These are phyloP conservation scores for Aphidius gifuensis DNA, from an alignment of 1,140 invertebrate species.

Conservation along the genomic window DNA sequence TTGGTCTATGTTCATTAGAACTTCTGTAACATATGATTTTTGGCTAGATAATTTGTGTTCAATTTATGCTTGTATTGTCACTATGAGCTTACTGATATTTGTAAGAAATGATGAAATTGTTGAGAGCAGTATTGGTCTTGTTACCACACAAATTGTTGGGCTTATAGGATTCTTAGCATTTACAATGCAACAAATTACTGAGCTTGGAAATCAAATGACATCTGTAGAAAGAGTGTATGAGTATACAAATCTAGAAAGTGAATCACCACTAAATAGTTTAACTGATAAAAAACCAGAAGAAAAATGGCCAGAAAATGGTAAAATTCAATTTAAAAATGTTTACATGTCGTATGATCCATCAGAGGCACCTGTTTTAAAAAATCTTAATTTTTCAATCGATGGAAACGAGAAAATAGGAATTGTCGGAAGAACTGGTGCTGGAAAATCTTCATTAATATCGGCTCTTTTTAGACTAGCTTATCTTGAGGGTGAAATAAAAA, in stretches of 20 bases:
- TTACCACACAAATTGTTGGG: constrained; percentile 77
- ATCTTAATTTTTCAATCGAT: constrained; percentile 67
- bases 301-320: constrained; percentile 71
- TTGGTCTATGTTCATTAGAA: constrained; percentile 74
- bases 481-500: constrained; percentile 56
- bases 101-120: constrained; percentile 58
- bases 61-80: constrained; percentile 68
- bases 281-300: constrained; percentile 64
- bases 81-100: constrained; percentile 60
- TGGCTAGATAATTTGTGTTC: constrained; percentile 70
- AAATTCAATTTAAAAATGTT: constrained; percentile 67
- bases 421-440: constrained; percentile 77
- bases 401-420: constrained; percentile 77
- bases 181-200: constrained; percentile 80
- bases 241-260: constrained; percentile 55
- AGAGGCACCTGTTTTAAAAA: constrained; percentile 68
- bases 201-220: constrained; percentile 83
- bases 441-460: constrained; percentile 76
- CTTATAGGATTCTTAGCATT: constrained; percentile 87
- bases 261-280: constrained; percentile 56
- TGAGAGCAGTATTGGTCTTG: constrained; percentile 47
- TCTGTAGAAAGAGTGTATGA: constrained; percentile 80
- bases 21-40: constrained; percentile 79
- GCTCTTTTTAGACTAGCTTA: constrained; percentile 65
- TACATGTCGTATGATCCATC: constrained; percentile 62